Conservation (phyloP, 2,888 invertebrate genomes). For the Tridacna crocea region DNA sequence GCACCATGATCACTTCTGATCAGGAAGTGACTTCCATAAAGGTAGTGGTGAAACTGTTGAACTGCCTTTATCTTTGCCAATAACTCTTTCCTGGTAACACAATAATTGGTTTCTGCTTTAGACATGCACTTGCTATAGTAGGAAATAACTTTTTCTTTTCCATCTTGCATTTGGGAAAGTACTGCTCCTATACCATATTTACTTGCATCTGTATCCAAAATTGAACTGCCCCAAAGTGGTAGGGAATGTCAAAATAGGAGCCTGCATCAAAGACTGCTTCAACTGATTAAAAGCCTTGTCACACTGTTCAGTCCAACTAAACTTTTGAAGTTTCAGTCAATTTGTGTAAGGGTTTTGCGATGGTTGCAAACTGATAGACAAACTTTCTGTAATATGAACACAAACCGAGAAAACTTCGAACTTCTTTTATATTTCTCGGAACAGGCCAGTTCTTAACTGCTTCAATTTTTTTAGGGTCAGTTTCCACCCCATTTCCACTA, state of each 20-base stretch:
- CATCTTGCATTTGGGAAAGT: slow-evolving; percentile 9
- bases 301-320: slow-evolving; percentile 4
- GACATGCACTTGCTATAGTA: slow-evolving; percentile 42
- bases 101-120: slow-evolving; percentile 11
- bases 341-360: slow-evolving; percentile 42
- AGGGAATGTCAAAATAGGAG: slow-evolving; percentile 23
- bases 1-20: slow-evolving; percentile 24
- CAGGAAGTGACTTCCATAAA: slow-evolving; percentile 15
- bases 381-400: too few relatives aligned
- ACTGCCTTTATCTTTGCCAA: slow-evolving; percentile 15
- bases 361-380: slow-evolving; percentile 38
- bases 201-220: slow-evolving; percentile 24
- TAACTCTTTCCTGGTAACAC: slow-evolving; percentile 15
- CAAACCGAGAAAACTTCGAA: slow-evolving; percentile 44
- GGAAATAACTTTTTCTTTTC: slow-evolving; percentile 22
- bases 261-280: neutral
- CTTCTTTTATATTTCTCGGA: slow-evolving; percentile 32
- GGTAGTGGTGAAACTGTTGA: slow-evolving; percentile 25
- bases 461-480: slow-evolving; percentile 47
- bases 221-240: neutral
- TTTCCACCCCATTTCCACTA: slow-evolving; percentile 44
- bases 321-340: slow-evolving; percentile 31
- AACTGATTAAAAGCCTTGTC: neutral
- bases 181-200: slow-evolving; percentile 15
- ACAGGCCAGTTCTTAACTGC: slow-evolving; percentile 47